phyloP scores from a whole-genome alignment of 2,888 invertebrate genomes.

The Trichogramma evanescens region DNA sequence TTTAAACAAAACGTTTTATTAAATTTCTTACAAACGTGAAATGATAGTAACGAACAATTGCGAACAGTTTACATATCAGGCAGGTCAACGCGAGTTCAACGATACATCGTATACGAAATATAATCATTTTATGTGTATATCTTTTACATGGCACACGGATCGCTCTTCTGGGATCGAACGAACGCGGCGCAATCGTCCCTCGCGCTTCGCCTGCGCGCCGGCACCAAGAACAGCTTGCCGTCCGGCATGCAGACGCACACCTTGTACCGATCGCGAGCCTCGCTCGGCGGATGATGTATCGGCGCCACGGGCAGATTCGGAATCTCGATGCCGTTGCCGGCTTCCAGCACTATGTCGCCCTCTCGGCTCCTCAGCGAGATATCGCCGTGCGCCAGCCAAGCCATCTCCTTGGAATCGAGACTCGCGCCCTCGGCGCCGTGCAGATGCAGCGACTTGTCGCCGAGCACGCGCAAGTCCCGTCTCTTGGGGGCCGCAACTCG shows the following conservation, averaged over 20 bases:
- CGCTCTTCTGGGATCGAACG: slow-evolving; percentile 55
- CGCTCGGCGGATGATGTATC: slow-evolving; percentile 37
- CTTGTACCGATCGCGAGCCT: slow-evolving; percentile 63
- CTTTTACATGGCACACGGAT: slow-evolving; percentile 52
- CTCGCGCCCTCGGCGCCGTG: slow-evolving; percentile 74
- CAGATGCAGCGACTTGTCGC: slow-evolving; percentile 61
- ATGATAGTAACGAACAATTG: too few relatives aligned
- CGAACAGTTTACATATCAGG: too few relatives aligned
- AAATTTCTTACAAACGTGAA: too few relatives aligned
- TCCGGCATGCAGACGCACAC: slow-evolving; percentile 87
- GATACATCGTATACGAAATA: too few relatives aligned
- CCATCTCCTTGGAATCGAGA: slow-evolving; percentile 65
- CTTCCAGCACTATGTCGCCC: slow-evolving; percentile 64
- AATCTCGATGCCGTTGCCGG: slow-evolving; percentile 66
- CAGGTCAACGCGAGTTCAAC: too few relatives aligned
- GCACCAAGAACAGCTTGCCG: slow-evolving; percentile 74
- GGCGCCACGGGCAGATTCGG: slow-evolving; percentile 64
- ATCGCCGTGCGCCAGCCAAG: slow-evolving; percentile 73
- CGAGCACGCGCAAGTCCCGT: slow-evolving; percentile 59
- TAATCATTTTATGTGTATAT: too few relatives aligned
- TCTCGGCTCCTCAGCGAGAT: slow-evolving; percentile 70
- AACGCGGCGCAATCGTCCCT: slow-evolving; percentile 58
- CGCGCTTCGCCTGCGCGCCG: slow-evolving; percentile 55
- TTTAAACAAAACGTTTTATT: too few relatives aligned
- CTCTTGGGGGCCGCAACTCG: slow-evolving; percentile 69